phyloP scores from a whole-genome alignment of 2,113 vertebrate species.

The Noctilio leporinus region DNA sequence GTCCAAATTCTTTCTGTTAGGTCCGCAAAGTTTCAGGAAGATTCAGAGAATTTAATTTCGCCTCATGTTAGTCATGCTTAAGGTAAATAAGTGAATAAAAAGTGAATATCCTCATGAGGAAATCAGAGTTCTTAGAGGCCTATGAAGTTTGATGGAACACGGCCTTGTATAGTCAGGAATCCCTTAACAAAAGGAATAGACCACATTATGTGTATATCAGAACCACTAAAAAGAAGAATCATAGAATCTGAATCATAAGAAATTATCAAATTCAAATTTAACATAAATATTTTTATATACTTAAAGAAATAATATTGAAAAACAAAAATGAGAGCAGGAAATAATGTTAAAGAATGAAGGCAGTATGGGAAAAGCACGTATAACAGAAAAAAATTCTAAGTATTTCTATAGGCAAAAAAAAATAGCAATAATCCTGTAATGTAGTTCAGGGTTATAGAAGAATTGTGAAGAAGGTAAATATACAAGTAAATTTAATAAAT shows the following conservation, averaged over 20 bases:
- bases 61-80: background rate
- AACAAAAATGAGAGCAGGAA: background rate
- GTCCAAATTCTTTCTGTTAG: background rate
- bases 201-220: background rate
- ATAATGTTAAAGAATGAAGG: background rate
- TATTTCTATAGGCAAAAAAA: background rate
- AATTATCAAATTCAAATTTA: background rate
- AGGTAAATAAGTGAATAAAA: background rate
- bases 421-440: background rate
- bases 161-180: background rate
- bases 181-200: background rate
- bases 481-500: background rate
- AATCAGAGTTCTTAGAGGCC: background rate
- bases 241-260: background rate
- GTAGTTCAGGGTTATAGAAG: background rate
- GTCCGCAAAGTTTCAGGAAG: background rate
- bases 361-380: background rate
- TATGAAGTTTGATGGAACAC: background rate
- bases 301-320: background rate
- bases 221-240: background rate
- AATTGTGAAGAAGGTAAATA: background rate
- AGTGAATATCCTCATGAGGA: background rate
- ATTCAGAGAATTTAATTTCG: constrained; percentile 14
- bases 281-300: background rate
- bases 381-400: background rate